These are phyloP conservation scores for Paramisgurnus dabryanus DNA, from an alignment of 2,113 vertebrate genomes.

Conservation along the genomic window DNA sequence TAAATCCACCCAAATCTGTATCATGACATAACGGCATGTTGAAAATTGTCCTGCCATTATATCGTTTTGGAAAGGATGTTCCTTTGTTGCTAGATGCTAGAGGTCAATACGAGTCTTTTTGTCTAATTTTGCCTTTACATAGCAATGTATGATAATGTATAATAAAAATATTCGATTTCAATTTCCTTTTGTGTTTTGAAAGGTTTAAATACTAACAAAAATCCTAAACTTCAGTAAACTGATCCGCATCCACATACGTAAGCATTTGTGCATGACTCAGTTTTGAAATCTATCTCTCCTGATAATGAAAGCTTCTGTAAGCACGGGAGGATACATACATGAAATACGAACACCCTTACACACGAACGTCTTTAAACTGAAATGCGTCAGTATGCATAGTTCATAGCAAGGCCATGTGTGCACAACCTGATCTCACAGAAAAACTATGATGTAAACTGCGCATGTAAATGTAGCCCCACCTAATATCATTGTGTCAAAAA, in stretches of 20 bases:
- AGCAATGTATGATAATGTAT: background rate
- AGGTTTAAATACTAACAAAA: too few relatives aligned
- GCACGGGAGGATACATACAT: background rate
- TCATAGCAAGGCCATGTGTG: background rate
- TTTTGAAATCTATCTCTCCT: too few relatives aligned
- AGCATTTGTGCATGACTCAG: background rate
- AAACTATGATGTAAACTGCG: too few relatives aligned
- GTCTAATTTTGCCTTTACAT: background rate
- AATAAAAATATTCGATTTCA: too few relatives aligned
- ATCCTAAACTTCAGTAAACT: too few relatives aligned
- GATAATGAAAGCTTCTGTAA: too few relatives aligned
- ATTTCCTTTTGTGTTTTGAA: too few relatives aligned
- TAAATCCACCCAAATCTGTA: background rate
- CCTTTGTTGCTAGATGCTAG: background rate
- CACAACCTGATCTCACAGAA: constrained; percentile 1
- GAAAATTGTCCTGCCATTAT: background rate
- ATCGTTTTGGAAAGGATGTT: background rate
- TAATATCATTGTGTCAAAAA: too few relatives aligned
- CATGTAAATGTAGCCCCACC: too few relatives aligned
- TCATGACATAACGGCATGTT: constrained; percentile 4
- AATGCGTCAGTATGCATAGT: background rate
- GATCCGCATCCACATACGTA: background rate
- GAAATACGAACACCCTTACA: background rate
- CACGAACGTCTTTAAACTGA: background rate
- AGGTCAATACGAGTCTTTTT: background rate